These are phyloP conservation scores for Rhaphigaster nebulosa DNA, from an alignment of 2,888 invertebrate species.

Conservation along the genomic window DNA sequence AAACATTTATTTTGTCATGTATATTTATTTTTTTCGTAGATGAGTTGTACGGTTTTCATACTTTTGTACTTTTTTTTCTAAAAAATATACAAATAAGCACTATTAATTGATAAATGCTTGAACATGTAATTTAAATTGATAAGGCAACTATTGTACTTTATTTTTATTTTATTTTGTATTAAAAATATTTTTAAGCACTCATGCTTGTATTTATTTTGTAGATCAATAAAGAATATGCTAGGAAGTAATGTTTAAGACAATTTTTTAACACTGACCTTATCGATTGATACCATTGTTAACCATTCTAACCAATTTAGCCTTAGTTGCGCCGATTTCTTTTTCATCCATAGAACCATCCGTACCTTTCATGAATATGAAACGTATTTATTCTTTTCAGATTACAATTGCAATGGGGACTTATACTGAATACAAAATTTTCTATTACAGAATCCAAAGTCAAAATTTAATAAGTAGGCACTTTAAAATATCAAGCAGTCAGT, in stretches of 20 bases:
- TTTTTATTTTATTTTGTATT: background rate
- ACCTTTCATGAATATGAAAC: background rate
- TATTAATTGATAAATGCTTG: background rate
- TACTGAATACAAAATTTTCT: background rate
- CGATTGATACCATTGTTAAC: background rate
- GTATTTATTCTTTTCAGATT: background rate
- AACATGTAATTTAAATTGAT: slow-evolving; percentile 23
- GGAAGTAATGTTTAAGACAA: background rate
- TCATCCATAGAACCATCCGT: background rate
- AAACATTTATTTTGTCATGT: slow-evolving; percentile 35
- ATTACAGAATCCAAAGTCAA: background rate
- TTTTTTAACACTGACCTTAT: background rate
- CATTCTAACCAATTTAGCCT: background rate
- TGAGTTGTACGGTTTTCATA: slow-evolving; percentile 21
- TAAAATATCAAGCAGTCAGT: background rate
- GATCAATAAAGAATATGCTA: slow-evolving; percentile 19
- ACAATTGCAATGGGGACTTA: background rate
- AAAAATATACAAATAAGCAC: background rate
- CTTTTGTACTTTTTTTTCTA: background rate
- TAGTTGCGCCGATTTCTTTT: background rate
- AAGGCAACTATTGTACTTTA: background rate
- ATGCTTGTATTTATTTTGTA: slow-evolving; percentile 11
- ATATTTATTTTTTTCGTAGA: slow-evolving; percentile 25
- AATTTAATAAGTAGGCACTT: background rate
- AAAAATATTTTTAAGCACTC: slow-evolving; percentile 19